A percentile compares a stretch with the other conserved stretches of the same genome.
Evolutionary conservation across 2,888 invertebrate genomes (phyloP).

Genomic region (Allolobophora icterica): DNA sequence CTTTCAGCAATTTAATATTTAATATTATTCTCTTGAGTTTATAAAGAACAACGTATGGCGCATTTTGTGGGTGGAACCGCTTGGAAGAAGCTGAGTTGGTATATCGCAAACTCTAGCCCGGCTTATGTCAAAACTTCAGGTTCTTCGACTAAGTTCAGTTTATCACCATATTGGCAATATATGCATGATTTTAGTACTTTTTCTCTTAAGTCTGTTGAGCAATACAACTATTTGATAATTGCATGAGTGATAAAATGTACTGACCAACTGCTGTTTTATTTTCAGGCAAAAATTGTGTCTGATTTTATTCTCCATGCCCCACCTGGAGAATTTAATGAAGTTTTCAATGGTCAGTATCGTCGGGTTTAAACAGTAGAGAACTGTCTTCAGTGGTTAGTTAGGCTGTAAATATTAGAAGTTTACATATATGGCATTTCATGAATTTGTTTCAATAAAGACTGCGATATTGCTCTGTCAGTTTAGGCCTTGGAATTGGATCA

Average conservation of each 20-base stretch:
- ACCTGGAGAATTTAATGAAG: constrained; percentile 99
- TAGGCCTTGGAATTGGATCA: neutral
- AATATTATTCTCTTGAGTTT: neutral
- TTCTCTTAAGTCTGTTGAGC: neutral
- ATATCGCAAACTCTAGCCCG: neutral
- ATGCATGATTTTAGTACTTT: neutral
- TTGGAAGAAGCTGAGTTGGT: neutral
- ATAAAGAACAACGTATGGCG: neutral
- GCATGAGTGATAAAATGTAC: neutral
- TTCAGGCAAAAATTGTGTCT: constrained; percentile 87
- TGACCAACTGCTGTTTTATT: neutral
- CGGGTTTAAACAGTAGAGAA: neutral
- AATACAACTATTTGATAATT: neutral
- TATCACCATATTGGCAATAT: neutral
- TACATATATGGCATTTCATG: no score
- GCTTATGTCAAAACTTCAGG: neutral
- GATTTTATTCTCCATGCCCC: constrained; percentile 98
- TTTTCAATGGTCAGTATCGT: constrained; percentile 78
- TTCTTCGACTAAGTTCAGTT: neutral
- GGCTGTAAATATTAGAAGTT: no score
- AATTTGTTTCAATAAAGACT: no score
- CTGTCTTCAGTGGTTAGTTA: neutral
- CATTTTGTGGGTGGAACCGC: neutral
- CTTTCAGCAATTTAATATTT: neutral
- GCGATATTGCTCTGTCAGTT: no score